A percentile compares a stretch with the other conserved stretches of the same genome.
Evolutionary conservation across 2,888 invertebrate species (phyloP).

Genomic region (Cyaniris semiargus): DNA sequence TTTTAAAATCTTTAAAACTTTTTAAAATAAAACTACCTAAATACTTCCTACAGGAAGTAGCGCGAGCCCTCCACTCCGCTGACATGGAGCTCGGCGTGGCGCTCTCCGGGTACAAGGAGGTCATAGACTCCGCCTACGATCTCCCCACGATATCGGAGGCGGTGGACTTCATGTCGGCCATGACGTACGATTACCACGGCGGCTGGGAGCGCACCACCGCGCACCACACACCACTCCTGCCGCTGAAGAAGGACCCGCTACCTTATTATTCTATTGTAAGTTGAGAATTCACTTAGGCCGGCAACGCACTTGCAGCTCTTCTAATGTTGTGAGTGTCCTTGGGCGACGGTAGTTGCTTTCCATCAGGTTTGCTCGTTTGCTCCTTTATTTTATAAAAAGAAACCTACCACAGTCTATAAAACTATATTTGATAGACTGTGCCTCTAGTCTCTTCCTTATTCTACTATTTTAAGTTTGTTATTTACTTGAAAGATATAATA

Average conservation of each 20-base stretch:
- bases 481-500: too few species aligned
- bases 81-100: slow-evolving; percentile 89
- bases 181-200: slow-evolving; percentile 94
- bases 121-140: slow-evolving; percentile 93
- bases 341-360: too few species aligned
- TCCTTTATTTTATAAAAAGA: too few species aligned
- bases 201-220: slow-evolving; percentile 91
- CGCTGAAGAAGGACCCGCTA: slow-evolving; percentile 83
- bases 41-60: slow-evolving; percentile 78
- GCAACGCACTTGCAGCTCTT: too few species aligned
- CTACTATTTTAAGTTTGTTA: too few species aligned
- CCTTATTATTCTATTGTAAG: slow-evolving; percentile 89
- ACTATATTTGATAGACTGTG: too few species aligned
- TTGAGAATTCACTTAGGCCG: slow-evolving; percentile 41
- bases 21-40: too few species aligned
- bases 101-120: slow-evolving; percentile 94
- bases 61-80: slow-evolving; percentile 82
- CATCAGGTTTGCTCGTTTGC: too few species aligned
- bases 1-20: too few species aligned
- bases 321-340: too few species aligned
- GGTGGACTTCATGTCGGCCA: slow-evolving; percentile 90
- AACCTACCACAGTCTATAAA: too few species aligned
- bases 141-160: slow-evolving; percentile 84
- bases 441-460: too few species aligned
- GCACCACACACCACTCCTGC: slow-evolving; percentile 89